Percentiles rank a stretch among this genome's conserved stretches.
These are phyloP conservation scores for Neofelis nebulosa DNA, from an alignment of 2,113 vertebrate species.

Conservation along the genomic window DNA sequence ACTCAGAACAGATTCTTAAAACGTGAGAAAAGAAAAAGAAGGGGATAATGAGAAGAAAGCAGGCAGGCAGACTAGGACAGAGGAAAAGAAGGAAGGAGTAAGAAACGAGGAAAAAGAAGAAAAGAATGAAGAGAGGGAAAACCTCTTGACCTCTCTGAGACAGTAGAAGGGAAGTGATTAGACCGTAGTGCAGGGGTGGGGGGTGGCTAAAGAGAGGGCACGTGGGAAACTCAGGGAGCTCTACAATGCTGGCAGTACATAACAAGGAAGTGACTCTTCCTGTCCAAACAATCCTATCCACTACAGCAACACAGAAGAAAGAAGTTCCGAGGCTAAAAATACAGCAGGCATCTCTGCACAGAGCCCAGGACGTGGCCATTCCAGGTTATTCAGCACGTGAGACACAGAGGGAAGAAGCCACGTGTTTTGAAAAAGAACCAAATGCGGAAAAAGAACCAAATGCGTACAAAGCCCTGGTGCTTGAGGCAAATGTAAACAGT, in stretches of 20 bases:
- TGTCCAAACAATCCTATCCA: background rate
- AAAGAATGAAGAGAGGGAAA: background rate
- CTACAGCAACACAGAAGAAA: background rate
- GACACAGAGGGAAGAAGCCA: background rate
- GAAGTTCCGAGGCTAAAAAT: background rate
- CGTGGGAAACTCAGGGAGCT: background rate
- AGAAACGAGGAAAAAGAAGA: background rate
- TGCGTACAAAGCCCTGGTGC: background rate
- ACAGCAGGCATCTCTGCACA: background rate
- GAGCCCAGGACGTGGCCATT: background rate
- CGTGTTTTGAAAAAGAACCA: background rate
- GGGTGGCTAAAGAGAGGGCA: background rate
- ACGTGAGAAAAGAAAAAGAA: background rate
- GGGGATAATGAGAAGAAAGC: background rate
- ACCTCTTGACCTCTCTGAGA: background rate
- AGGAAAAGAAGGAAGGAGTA: background rate
- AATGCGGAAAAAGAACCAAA: background rate
- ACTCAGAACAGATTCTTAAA: background rate
- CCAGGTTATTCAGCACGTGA: background rate
- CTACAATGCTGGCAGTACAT: background rate
- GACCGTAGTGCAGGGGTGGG: too few relatives aligned
- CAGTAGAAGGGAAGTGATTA: background rate
- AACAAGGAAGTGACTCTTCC: conserved; percentile 37
- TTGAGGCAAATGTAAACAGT: background rate
- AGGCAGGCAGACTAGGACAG: background rate